A percentile compares a stretch with the other conserved stretches of the same genome.
Evolutionary conservation across 2,888 invertebrate genomes (phyloP).

Genomic region (Drosophila planitibia): DNA sequence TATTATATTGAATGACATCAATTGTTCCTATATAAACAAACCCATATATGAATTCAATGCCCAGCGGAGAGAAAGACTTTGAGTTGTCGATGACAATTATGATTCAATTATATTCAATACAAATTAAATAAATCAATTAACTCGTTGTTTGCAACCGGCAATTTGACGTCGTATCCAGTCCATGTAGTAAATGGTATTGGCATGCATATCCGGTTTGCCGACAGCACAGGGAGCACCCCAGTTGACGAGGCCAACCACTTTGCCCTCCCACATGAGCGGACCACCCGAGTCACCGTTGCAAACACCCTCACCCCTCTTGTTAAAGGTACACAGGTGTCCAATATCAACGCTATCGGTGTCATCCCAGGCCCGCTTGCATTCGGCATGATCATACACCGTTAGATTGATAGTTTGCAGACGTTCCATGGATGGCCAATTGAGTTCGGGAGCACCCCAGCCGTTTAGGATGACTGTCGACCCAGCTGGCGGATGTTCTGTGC

Average conservation of each 20-base stretch:
- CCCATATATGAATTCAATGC: conserved; percentile 39
- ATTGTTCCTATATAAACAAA: conserved; percentile 33
- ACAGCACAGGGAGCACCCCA: conserved; percentile 81
- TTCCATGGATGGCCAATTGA: conserved; percentile 86
- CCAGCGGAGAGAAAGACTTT: conserved; percentile 6
- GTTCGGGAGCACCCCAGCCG: conserved; percentile 87
- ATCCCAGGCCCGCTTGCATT: conserved; percentile 86
- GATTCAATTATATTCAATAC: background rate
- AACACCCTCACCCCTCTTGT: conserved; percentile 86
- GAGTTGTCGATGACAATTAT: conserved; percentile 2
- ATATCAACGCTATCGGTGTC: conserved; percentile 86
- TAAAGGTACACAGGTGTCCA: conserved; percentile 87
- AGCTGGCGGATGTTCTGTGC: conserved; percentile 69
- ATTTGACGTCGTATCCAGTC: conserved; percentile 73
- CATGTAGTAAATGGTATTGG: conserved; percentile 71
- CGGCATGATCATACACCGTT: conserved; percentile 86
- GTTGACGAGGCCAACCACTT: conserved; percentile 77
- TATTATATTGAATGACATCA: conserved; percentile 8
- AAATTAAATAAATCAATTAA: conserved; percentile 23
- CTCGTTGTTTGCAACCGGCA: conserved; percentile 55
- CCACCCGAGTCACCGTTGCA: conserved; percentile 82
- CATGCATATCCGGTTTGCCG: conserved; percentile 81
- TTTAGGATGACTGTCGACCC: conserved; percentile 86
- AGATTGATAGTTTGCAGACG: conserved; percentile 87
- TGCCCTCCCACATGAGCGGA: conserved; percentile 70